These are phyloP conservation scores for Noctilio leporinus DNA, from an alignment of 2,113 vertebrate species.

Conservation along the genomic window DNA sequence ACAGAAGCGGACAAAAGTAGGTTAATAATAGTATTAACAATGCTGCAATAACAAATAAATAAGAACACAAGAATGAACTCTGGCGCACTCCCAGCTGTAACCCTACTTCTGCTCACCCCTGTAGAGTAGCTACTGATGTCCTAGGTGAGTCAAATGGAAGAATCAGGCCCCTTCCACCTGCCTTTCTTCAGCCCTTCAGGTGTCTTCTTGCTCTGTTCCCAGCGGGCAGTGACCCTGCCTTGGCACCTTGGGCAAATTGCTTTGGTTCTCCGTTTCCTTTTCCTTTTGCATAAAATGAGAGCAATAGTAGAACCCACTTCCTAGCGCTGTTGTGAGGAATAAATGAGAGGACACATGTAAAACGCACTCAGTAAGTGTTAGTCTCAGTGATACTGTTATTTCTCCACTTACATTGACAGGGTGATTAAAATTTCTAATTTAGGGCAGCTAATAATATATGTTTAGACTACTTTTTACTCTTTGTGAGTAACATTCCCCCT, in stretches of 20 bases:
- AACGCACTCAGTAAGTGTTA: not conserved
- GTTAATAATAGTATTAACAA: not conserved
- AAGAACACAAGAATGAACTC: not conserved
- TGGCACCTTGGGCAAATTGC: not conserved
- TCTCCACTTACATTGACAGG: not conserved
- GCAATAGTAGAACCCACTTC: not conserved
- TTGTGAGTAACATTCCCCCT: not conserved
- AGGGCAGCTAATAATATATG: not conserved
- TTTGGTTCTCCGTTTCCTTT: not conserved
- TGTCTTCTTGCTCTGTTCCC: not conserved
- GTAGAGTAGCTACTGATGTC: not conserved
- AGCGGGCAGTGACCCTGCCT: not conserved
- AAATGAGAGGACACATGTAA: not conserved
- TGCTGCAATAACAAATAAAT: not conserved
- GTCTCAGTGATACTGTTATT: not conserved
- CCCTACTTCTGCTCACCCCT: not conserved
- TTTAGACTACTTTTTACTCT: not conserved
- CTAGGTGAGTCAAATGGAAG: not conserved
- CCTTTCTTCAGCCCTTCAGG: not conserved
- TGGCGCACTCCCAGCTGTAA: not conserved
- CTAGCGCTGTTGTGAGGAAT: not conserved
- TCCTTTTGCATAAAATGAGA: not conserved
- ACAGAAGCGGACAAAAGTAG: not conserved
- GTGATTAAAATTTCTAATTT: not conserved
- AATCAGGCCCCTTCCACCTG: not conserved